A percentile compares a stretch with the other conserved stretches of the same genome.
These are phyloP conservation scores for Gavialis gangeticus DNA, from an alignment of 2,113 vertebrate species.

Conservation along the genomic window DNA sequence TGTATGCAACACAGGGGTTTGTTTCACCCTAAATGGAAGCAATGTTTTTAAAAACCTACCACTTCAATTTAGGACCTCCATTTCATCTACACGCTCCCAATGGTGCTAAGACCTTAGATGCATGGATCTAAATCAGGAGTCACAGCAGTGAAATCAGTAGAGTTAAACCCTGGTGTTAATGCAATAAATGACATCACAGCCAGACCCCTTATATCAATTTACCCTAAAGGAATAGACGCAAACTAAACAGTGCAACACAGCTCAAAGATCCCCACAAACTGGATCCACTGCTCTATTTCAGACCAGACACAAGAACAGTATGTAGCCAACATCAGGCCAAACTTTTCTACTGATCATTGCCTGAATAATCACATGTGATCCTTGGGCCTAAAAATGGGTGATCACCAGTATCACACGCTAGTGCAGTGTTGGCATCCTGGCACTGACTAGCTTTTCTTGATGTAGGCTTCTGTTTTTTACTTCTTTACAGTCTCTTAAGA, in stretches of 20 bases:
- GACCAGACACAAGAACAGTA: not conserved
- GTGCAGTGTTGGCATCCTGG: not conserved
- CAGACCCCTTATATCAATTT: not conserved
- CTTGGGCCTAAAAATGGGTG: not conserved
- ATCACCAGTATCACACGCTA: not conserved
- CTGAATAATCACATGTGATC: not conserved
- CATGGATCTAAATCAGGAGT: accelerated
- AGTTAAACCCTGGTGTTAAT: not conserved
- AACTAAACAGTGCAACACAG: not conserved
- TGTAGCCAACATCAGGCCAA: not conserved
- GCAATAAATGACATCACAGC: not conserved
- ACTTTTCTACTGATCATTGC: not conserved
- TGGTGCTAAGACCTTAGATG: not conserved
- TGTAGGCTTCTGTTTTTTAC: not conserved
- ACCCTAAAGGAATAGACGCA: not conserved
- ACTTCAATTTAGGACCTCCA: too few relatives aligned
- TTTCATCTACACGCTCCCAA: too few relatives aligned
- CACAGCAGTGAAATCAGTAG: too few relatives aligned
- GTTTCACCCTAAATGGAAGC: too few relatives aligned
- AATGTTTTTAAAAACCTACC: too few relatives aligned
- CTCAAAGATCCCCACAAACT: not conserved
- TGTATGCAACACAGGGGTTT: too few relatives aligned
- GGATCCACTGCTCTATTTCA: not conserved
- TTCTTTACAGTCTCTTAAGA: accelerated
- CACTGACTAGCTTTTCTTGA: not conserved